These are phyloP conservation scores for Lepidochrysops patricia DNA, from an alignment of 2,888 invertebrate species.

Conservation along the genomic window DNA sequence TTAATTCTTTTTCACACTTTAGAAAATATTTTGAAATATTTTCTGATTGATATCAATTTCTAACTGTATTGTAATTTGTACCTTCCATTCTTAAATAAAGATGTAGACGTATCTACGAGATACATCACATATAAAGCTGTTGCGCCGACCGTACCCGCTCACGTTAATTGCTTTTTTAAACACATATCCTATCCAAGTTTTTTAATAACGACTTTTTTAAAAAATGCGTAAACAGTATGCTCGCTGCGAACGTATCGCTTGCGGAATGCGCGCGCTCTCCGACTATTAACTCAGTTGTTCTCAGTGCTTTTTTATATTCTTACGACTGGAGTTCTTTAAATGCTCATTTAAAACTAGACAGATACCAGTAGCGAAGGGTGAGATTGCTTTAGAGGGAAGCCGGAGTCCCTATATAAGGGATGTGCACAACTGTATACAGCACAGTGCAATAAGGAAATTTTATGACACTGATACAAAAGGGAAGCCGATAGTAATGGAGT, in stretches of 20 bases:
- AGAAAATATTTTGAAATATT: no score
- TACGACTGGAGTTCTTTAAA: neutral
- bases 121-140: conserved; percentile 10
- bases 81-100: conserved; percentile 17
- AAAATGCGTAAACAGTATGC: conserved; percentile 26
- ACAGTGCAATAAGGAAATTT: no score
- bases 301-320: neutral
- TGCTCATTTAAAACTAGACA: neutral
- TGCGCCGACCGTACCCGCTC: conserved; percentile 23
- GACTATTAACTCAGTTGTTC: conserved; percentile 9
- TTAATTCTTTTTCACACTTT: no score
- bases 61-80: no score
- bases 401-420: no score
- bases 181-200: conserved; percentile 36
- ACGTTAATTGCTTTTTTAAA: conserved; percentile 34
- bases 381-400: no score
- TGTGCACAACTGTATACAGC: no score
- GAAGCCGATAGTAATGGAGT: no score
- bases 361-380: no score
- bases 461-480: no score
- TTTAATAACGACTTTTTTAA: conserved; percentile 38
- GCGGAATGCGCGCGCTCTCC: conserved; percentile 3
- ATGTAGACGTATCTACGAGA: neutral
- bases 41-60: no score
- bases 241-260: conserved; percentile 13